Percentiles rank a stretch among this genome's conserved stretches.
Conservation (phyloP, 30 jellyfish, hydroid and myxozoan species). For the Aurelia sp. region DNA sequence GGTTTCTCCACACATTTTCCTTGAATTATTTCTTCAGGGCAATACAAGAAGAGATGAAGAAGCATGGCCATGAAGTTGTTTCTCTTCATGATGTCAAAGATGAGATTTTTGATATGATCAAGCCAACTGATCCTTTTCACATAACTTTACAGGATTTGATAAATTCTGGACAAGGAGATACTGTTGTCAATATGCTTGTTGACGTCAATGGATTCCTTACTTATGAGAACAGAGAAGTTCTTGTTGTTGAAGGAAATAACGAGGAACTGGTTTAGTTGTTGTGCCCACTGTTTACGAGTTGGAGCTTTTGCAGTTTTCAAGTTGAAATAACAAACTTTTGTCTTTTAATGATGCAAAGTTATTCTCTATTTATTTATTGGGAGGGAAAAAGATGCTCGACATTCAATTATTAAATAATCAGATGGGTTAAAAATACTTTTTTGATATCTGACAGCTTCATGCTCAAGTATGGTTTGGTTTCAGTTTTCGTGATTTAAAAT, state of each 20-base stretch:
- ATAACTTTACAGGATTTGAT: conserved; percentile 90
- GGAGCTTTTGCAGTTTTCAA: no score
- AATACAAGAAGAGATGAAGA: conserved; percentile 90
- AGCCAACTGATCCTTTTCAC: conserved; percentile 82
- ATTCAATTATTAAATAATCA: no score
- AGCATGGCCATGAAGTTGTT: conserved; percentile 96
- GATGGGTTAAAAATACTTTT: no score
- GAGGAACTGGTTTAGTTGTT: conserved; percentile 65
- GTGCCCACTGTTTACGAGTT: no score
- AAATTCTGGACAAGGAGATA: conserved; percentile 91
- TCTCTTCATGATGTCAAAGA: conserved; percentile 91
- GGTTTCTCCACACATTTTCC: conserved; percentile 91
- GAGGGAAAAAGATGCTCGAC: no score
- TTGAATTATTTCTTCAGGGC: conserved; percentile 92
- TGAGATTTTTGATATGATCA: conserved; percentile 95
- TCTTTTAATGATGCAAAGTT: no score
- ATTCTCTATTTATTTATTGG: no score
- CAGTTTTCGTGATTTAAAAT: no score
- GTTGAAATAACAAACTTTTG: no score
- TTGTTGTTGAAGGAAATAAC: conserved; percentile 85
- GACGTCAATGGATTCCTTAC: conserved; percentile 95
- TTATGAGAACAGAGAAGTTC: conserved; percentile 90
- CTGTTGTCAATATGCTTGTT: conserved; percentile 85
- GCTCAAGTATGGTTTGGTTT: no score
- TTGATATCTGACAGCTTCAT: no score